Evolutionary conservation across 1,140 invertebrate species (phyloP).

Genomic region (Drosophila asahinai): DNA sequence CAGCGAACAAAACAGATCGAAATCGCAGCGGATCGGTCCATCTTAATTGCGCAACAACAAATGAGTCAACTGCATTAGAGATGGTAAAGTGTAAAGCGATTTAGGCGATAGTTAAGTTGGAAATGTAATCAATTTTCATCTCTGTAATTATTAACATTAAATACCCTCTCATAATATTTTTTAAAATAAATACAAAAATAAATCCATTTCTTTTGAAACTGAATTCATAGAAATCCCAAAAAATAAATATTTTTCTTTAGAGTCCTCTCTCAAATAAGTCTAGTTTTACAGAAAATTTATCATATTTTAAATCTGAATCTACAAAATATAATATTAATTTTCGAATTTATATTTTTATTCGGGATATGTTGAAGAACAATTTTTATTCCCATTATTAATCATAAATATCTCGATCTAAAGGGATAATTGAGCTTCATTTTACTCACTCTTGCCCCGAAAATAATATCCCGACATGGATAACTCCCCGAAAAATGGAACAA

Average conservation of each 20-base stretch:
- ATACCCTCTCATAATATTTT: not conserved
- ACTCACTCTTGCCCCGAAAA: no score
- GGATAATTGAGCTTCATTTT: conserved; percentile 18
- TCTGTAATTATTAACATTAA: not conserved
- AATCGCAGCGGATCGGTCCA: conserved; percentile 43
- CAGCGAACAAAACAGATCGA: conserved; percentile 54
- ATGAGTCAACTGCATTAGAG: conserved; percentile 15
- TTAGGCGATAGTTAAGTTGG: conserved; percentile 3
- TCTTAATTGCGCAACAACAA: conserved; percentile 46
- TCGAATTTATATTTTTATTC: no score
- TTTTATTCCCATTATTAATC: conserved; percentile 1
- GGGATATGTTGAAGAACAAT: not conserved
- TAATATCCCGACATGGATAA: not conserved
- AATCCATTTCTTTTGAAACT: no score
- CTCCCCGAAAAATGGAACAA: conserved; percentile 2
- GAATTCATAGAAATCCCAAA: not conserved
- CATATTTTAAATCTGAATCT: no score
- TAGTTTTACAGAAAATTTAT: no score
- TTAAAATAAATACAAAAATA: not conserved
- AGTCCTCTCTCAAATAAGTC: no score
- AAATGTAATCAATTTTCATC: no score
- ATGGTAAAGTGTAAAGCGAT: not conserved
- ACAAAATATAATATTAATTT: no score
- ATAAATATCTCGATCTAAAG: not conserved
- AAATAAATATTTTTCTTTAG: no score